Evolutionary conservation across 2,888 invertebrate genomes (phyloP).

Genomic region (Girardia tigrina): DNA sequence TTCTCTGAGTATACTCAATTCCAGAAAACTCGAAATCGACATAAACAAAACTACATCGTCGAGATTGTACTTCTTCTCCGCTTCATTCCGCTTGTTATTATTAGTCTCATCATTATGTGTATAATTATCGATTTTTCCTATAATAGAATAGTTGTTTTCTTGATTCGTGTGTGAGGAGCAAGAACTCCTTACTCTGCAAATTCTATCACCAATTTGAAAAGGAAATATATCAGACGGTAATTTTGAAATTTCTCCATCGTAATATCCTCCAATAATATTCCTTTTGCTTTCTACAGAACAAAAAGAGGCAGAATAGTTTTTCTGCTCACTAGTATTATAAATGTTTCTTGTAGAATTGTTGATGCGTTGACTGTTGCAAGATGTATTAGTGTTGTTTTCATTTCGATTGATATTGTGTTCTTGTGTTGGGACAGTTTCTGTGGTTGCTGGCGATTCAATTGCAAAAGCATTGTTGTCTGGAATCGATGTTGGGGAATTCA

Average conservation of each 20-base stretch:
- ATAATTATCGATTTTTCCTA: conserved; percentile 20
- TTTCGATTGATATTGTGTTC: no score
- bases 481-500: neutral
- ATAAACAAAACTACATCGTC: conserved; percentile 98
- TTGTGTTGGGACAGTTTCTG: neutral
- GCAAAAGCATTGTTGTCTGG: conserved; percentile 16
- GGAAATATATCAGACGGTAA: conserved; percentile 1
- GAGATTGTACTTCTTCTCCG: conserved; percentile 49
- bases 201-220: conserved; percentile 11
- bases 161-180: neutral
- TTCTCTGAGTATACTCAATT: conserved; percentile 63
- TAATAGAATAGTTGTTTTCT: conserved; percentile 11
- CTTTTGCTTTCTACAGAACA: neutral
- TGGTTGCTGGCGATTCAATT: neutral
- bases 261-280: neutral
- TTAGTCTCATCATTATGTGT: neutral
- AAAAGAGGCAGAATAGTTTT: conserved; percentile 2
- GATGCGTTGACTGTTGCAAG: neutral
- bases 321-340: neutral
- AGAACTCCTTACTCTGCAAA: conserved; percentile 8
- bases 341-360: neutral
- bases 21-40: conserved; percentile 87
- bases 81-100: conserved; percentile 3
- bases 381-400: neutral
- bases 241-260: conserved; percentile 9